Percentiles rank a stretch among this genome's conserved stretches.
These are phyloP conservation scores for Poecilia wingei DNA, from an alignment of 2,797 vertebrate genomes.

Conservation along the genomic window DNA sequence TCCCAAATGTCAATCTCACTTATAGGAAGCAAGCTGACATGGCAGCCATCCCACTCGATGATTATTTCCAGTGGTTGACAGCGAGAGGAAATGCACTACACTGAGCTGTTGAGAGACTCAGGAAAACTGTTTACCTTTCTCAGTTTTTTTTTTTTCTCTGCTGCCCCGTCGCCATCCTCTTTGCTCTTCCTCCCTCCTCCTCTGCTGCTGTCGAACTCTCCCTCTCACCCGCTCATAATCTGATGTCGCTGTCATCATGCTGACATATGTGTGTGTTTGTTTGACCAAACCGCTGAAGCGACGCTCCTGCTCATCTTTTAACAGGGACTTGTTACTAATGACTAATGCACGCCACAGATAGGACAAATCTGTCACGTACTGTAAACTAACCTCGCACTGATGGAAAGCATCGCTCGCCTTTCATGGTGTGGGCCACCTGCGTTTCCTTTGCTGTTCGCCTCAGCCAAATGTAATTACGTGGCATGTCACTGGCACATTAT, in stretches of 20 bases:
- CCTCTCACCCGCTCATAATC: conserved; percentile 75
- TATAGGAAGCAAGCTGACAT: conserved; percentile 56
- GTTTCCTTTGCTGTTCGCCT: conserved; percentile 8
- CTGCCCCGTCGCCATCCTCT: conserved; percentile 12
- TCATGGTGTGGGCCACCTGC: conserved; percentile 44
- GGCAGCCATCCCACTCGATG: conserved; percentile 42
- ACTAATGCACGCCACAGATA: conserved; percentile 51
- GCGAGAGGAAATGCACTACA: conserved; percentile 61
- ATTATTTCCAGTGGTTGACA: conserved; percentile 73
- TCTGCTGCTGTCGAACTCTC: conserved; percentile 63
- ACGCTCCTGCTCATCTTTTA: conserved; percentile 70
- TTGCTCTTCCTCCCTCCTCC: conserved; percentile 21
- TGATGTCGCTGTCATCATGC: conserved; percentile 52
- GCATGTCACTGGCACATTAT: not conserved
- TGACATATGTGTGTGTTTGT: conserved; percentile 61
- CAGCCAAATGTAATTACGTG: conserved; percentile 16
- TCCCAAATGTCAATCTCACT: not conserved
- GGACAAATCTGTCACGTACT: conserved; percentile 44
- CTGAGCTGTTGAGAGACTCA: conserved; percentile 63
- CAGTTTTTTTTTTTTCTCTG: conserved; percentile 39
- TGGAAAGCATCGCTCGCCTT: conserved; percentile 30
- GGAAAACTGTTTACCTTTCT: conserved; percentile 56
- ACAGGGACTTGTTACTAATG: conserved; percentile 62
- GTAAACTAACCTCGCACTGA: conserved; percentile 54
- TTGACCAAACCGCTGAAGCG: conserved; percentile 55